Conservation (phyloP, 2,113 vertebrate species). For the Cepphus grylle region DNA sequence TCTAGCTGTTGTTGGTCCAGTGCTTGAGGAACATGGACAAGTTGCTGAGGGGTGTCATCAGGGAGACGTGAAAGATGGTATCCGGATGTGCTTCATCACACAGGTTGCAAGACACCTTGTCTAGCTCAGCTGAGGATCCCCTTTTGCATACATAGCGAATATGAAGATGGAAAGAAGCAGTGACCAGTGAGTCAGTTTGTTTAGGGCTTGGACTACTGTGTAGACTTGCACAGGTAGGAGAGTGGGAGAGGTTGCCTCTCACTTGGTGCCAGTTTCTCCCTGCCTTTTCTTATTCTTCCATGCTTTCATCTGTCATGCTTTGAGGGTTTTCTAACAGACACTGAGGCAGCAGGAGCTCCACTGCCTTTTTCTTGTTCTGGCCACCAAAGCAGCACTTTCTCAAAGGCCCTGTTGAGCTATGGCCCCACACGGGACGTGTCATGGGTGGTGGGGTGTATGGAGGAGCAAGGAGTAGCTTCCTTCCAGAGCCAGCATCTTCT, state of each 20-base stretch:
- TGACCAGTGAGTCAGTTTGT: not conserved
- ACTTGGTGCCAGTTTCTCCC: not conserved
- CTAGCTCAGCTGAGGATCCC: not conserved
- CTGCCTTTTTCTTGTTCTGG: not conserved
- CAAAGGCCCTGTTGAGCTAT: not conserved
- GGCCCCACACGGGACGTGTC: not conserved
- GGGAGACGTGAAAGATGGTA: not conserved
- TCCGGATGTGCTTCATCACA: not conserved
- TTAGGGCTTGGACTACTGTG: not conserved
- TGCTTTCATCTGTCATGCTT: not conserved
- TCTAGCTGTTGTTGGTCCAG: not conserved
- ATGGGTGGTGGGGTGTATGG: not conserved
- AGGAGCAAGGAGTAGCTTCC: not conserved
- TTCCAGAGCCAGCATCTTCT: not conserved
- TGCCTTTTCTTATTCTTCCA: not conserved
- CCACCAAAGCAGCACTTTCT: not conserved
- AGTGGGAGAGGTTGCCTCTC: not conserved
- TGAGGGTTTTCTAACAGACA: not conserved
- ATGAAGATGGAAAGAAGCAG: not conserved
- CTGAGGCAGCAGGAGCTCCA: not conserved
- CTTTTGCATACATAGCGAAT: not conserved
- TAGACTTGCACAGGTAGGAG: not conserved
- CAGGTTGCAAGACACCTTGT: not conserved
- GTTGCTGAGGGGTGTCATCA: not conserved
- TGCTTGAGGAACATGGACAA: not conserved